Evolutionary conservation across 2,888 invertebrate genomes (phyloP).

Genomic region (Nomada flava): DNA sequence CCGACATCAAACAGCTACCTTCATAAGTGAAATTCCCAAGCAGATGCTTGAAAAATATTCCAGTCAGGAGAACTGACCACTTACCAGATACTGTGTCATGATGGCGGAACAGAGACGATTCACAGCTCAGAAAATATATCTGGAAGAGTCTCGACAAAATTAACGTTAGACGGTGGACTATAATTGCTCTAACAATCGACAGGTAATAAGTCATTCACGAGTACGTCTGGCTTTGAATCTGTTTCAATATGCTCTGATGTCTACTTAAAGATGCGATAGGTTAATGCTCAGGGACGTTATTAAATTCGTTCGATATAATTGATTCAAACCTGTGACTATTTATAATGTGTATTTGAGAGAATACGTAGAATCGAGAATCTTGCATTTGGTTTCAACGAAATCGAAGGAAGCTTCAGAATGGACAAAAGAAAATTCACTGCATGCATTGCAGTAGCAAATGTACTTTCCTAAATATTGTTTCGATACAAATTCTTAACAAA

Average conservation of each 20-base stretch:
- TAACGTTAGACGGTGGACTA: background rate
- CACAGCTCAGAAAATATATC: background rate
- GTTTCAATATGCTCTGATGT: background rate
- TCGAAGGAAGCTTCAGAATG: too few species aligned
- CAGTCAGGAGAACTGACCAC: background rate
- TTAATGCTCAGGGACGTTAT: too few species aligned
- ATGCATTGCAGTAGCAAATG: too few species aligned
- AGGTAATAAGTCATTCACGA: conserved; percentile 9
- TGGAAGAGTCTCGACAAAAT: background rate
- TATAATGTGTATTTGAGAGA: too few species aligned
- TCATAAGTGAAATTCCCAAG: background rate
- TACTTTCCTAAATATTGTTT: too few species aligned
- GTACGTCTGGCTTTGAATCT: background rate
- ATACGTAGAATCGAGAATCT: too few species aligned
- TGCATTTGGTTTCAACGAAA: too few species aligned
- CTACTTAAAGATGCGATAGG: too few species aligned
- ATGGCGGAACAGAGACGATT: background rate
- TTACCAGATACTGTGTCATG: background rate
- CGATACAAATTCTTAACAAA: too few species aligned
- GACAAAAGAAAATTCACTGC: too few species aligned
- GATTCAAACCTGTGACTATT: too few species aligned
- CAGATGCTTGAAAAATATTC: background rate
- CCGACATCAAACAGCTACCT: background rate
- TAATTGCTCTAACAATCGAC: background rate
- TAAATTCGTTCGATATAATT: too few species aligned